Conservation (phyloP, 2,797 vertebrate genomes). For the Thalassophryne amazonica region DNA sequence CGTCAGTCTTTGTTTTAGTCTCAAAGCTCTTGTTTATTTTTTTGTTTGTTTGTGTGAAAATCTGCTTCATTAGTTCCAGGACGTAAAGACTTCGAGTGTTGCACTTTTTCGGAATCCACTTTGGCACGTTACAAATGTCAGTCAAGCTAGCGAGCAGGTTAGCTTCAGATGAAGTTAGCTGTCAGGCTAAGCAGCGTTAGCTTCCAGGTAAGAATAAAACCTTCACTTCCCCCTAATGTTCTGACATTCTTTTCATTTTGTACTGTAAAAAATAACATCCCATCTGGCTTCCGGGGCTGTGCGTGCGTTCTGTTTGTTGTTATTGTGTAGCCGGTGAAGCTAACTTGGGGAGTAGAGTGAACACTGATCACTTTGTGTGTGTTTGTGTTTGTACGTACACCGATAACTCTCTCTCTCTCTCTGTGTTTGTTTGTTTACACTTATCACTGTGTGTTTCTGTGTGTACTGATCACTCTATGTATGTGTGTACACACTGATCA, state of each 20-base stretch:
- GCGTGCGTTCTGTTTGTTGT: no score
- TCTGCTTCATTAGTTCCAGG: neutral
- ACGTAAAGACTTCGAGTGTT: fast-evolving
- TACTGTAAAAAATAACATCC: neutral
- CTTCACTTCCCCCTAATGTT: neutral
- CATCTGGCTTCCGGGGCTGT: fast-evolving
- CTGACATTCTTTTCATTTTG: fast-evolving
- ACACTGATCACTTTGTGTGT: no score
- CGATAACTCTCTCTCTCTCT: no score
- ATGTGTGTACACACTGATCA: no score
- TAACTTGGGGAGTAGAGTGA: no score
- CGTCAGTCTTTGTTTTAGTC: conserved; percentile 62
- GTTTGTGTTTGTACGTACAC: no score
- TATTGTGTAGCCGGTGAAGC: no score
- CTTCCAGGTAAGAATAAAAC: conserved; percentile 6
- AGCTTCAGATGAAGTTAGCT: conserved; percentile 50
- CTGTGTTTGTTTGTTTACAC: no score
- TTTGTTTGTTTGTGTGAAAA: neutral
- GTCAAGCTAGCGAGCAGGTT: conserved; percentile 21
- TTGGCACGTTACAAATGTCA: neutral
- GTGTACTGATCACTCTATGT: no score
- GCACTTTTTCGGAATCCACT: fast-evolving
- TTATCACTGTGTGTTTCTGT: no score
- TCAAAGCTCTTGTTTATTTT: conserved; percentile 1
- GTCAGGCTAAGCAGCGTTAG: conserved; percentile 40